Base-by-base conservation (phyloP, 2,113 vertebrate species). In the Ammodramus savannarum region DNA sequence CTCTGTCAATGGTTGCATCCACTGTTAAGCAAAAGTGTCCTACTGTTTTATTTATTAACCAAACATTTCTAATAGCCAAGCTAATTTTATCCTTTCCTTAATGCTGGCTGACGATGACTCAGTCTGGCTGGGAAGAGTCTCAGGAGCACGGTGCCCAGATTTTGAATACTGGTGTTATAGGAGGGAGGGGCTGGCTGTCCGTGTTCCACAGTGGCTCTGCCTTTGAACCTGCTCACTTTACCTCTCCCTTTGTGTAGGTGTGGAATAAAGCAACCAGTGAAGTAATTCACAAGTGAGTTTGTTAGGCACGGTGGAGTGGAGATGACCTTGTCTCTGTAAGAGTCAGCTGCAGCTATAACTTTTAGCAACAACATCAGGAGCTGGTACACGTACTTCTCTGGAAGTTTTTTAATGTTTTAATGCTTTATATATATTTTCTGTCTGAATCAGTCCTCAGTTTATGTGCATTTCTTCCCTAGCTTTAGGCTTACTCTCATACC, bases 11-110 rank as follows among this genome's bases (percentile, higher is more conserved):
- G 55, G 14, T 1, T 80, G 49, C 51, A 80, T 87, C 46, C 67
- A 95, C 59, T 91, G 85, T 83, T 88, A 84, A 73, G 72, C 63
- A 94, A 91, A 96, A 90, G 57, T 61, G 80, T 88, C 61, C n/a
- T 19, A 43, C 78, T 91, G 87, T 85, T 94, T 91, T 85, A 93
- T 87, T 94, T 94, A 94, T 95, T 94, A 85, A 84, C 46, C 63
- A 96, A 95, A 94, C 54, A 63, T 90, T 91, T 88, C 82, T 87
- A 91, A 90, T 74, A 89, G 90, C 78, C 68, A 51, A 77, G 85
- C 91, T 96, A 94, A 95, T 93, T 96, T 95, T 96, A 94, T 86
- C 89, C 61, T 62, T 89, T 91, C 32, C 81, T 94, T 73, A 44
- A 25, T 44, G 62, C 78, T 89, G 89, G 31, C 77, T 89, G 89